Conservation (phyloP, 2,113 vertebrate species). For the Pedetes capensis region DNA sequence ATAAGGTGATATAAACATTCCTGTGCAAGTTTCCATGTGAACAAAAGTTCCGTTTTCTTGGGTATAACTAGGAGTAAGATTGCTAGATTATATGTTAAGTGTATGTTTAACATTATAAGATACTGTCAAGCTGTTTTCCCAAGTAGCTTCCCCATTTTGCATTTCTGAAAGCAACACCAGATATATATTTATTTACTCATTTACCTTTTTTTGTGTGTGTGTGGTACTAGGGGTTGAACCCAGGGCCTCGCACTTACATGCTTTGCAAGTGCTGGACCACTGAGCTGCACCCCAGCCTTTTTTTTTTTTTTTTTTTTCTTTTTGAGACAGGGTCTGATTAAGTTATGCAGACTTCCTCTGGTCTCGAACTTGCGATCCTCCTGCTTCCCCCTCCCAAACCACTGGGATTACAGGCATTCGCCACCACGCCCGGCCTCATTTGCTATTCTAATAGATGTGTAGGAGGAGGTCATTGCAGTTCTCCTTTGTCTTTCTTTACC, state of each 20-base stretch:
- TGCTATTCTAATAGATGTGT: background rate
- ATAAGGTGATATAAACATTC: constrained; percentile 34
- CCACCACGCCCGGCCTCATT: too few relatives aligned
- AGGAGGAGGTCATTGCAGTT: constrained; percentile 1
- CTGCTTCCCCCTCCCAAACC: too few relatives aligned
- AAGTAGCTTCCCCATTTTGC: constrained; percentile 2
- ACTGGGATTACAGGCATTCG: too few relatives aligned
- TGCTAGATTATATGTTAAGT: background rate
- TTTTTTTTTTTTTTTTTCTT: too few relatives aligned
- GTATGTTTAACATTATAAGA: background rate
- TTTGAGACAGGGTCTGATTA: too few relatives aligned
- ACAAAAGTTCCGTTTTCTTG: constrained; percentile 18
- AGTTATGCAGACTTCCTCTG: too few relatives aligned
- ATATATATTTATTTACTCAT: background rate
- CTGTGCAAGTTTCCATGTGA: background rate
- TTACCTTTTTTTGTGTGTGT: too few relatives aligned
- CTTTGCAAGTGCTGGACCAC: too few relatives aligned
- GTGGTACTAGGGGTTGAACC: too few relatives aligned
- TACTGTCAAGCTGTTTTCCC: constrained; percentile 26
- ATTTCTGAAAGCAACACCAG: background rate
- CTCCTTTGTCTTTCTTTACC: constrained; percentile 21
- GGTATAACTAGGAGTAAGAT: background rate
- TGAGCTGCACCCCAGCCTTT: too few relatives aligned
- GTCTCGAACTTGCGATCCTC: too few relatives aligned
- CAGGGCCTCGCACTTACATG: too few relatives aligned